Evolutionary conservation across 1,140 invertebrate genomes (phyloP), one percentile per base, ranked within the genome.

Genomic region (Diprion similis): DNA sequence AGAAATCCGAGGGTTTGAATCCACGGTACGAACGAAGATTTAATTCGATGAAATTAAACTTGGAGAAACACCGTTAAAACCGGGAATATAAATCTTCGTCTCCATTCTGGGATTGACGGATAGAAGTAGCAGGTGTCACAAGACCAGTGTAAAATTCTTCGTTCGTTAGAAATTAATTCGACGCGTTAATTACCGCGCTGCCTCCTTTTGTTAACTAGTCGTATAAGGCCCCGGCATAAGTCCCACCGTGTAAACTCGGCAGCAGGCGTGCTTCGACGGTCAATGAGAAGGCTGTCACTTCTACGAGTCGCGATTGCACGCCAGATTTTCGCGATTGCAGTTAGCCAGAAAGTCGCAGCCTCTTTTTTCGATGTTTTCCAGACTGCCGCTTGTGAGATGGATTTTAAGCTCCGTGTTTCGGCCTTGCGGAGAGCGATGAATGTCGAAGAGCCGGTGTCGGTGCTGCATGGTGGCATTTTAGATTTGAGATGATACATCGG

Each of bases 11-110:
- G 24, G 2, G 24, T 37, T 37, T 37, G 24, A 37, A 37, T 37
- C 24, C 2, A 37, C 24, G n/a, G 51, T 15, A 59, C n/a, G 51
- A 13, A 59, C 11, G 11, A 59, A 9, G 51, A 10, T 59, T 59
- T 59, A 15, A 59, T 59, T 59, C 51, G 51, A 17, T 59, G 51
- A 59, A 59, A 59, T 59, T 59, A 17, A 59, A 59, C 8, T 4
- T 8, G 6, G 9, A 59, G 2, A 37, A 37, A 37, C 51, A 59
- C 8, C 51, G 51, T 59, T 59, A 59, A 37, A 15, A 59, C 51
- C 51, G 51, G 11, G 51, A 59, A 59, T 59, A 37, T 37, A 59
- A 59, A 59, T 59, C 51, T 59, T 59, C 51, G 51, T 59, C 51
- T 59, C 51, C 51, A 0, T 59, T 59, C 51, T 59, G 4, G 51